Conservation (phyloP, 2,888 invertebrate genomes). For the Callyntrura sp. region DNA sequence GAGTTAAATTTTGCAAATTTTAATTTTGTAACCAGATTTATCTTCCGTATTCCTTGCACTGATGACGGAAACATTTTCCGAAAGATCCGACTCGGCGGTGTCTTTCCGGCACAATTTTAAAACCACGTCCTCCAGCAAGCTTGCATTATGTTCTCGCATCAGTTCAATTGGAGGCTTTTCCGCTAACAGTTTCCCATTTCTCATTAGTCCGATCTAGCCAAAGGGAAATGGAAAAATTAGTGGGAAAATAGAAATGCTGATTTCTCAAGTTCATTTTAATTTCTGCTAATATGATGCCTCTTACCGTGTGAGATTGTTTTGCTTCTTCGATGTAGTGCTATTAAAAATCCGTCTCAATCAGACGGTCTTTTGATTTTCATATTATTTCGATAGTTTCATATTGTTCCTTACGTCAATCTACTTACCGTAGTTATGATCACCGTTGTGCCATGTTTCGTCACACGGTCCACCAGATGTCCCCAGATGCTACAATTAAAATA, state of each 20-base stretch:
- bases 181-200: constrained; percentile 94
- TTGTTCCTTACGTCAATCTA: not conserved
- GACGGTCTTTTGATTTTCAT: too few species aligned
- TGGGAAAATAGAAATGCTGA: too few species aligned
- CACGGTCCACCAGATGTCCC: constrained; percentile 96
- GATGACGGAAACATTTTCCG: not conserved
- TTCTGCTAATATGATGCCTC: not conserved
- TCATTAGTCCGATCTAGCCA: constrained; percentile 98
- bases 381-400: too few species aligned
- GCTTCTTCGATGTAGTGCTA: constrained; percentile 78
- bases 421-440: constrained; percentile 94
- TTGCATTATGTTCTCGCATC: constrained; percentile 92
- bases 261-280: too few species aligned
- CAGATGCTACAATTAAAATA: constrained; percentile 90
- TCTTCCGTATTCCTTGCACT: not conserved
- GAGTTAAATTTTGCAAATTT: too few species aligned
- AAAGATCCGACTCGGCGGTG: constrained; percentile 30
- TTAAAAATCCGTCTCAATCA: too few species aligned
- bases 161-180: constrained; percentile 94
- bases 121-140: constrained; percentile 96
- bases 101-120: constrained; percentile 89
- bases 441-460: constrained; percentile 95
- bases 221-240: too few species aligned
- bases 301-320: constrained; percentile 65
- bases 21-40: too few species aligned